Base-by-base conservation (phyloP, 2,888 invertebrate species). In the Julus scandinavius region DNA sequence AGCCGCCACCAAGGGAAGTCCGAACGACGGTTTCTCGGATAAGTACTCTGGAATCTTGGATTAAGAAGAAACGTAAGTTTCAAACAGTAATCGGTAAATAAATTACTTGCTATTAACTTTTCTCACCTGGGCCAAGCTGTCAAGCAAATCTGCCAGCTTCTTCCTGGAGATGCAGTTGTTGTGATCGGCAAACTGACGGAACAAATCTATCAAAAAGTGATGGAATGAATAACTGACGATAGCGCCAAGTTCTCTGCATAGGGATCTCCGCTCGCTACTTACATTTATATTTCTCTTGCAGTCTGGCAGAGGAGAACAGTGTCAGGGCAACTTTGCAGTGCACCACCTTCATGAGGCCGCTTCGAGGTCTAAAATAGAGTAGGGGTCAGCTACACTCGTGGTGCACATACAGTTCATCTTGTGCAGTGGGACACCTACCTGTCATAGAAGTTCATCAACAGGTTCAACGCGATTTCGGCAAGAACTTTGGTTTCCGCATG, bases 91-190 rank as follows among this genome's bases (percentile, higher is more conserved):
- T 72, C 84, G 5, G 49, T 7, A 49, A n/a, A n/a, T n/a, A n/a
- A n/a, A n/a, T n/a, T n/a, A n/a, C n/a, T n/a, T n/a, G n/a, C n/a
- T n/a, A n/a, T n/a, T n/a, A n/a, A n/a, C 54, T 54, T 87, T n/a
- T 84, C 6, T n/a, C 13, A 94, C 90, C 93, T 94, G 93, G 13
- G 94, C 94, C 45, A 96, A 92, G 91, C 95, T 94, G 29, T 93
- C 92, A 89, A 96, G 92, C 88, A 96, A 92, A 0, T 93, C 93
- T 4, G 94, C 93, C 87, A 96, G 92, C 54, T 95, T 93, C 87
- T 94, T 93, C 87, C 94, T 94, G 0, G 95, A 95, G 85, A 96
- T 94, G 90, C 95, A 96, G 63, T 95, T 95, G 91, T 96, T 96
- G 91, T 96, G 95, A 92, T 96, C 96, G 1, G 95, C 94, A 91